Base-by-base conservation (phyloP, 2,113 vertebrate species). In the Pandion haliaetus region DNA sequence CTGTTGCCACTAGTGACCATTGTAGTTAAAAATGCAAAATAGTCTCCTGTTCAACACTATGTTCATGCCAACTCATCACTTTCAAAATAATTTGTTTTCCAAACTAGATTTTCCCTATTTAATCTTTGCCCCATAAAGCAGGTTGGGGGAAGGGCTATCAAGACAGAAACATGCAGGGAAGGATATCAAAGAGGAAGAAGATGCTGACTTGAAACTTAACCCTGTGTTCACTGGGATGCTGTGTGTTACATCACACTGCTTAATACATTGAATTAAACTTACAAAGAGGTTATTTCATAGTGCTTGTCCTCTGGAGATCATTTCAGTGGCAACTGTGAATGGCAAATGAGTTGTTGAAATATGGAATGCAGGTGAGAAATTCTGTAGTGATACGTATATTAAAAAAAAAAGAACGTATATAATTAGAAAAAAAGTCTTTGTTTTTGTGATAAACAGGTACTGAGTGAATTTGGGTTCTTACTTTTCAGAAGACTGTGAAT, bases 191-290 rank as follows among this genome's bases (percentile, higher is more conserved):
- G 70, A 69, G 14, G 49, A 89, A 36, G 47, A 93, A 55, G 69
- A 79, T 95, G 91, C 88, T 95, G 94, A 93, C 73, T 95, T 85
- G 80, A 85, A 85, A 91, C 45, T 95, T 97, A 97, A 97, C 95
- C 61, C 94, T 58, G 13, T 89, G 26, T 69, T 95, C 18, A 17
- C 91, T 72, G 17, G 17, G 80, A 18, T 2, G 1, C 3, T 47
- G 29, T n/a, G 5, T 63, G 13, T 81, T 73, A 5, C 82, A 45
- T 74, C 61, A 9, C 4, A 9, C 47, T 73, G 40, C 62, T 85
- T 67, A 84, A n/a, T 72, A 65, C 29, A 10, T 28, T 8, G 3
- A 95, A 69, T 76, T 32, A 20, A 80, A 4, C 3, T 76, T 76
- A 61, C 34, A 24, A 61, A 80, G 61, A 55, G 25, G 44, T 82